These are phyloP conservation scores for Mythimna albipuncta DNA, from an alignment of 2,888 invertebrate species.

Conservation along the genomic window DNA sequence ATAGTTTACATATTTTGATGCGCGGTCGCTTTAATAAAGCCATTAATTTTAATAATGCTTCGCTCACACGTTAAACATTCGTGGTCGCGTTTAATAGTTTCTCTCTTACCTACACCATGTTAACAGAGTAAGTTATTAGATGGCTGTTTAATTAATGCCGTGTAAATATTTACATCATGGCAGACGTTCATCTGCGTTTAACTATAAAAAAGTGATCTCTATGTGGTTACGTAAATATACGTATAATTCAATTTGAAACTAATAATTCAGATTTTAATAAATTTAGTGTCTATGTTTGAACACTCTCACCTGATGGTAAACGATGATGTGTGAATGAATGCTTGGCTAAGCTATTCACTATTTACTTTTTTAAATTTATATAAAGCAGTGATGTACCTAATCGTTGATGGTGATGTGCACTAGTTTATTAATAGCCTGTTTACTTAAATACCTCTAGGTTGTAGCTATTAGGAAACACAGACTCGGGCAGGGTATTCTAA, in stretches of 20 bases:
- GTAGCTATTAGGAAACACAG: no score
- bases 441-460: no score
- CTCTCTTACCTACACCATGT: constrained; percentile 61
- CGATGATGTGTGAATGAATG: no score
- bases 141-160: constrained; percentile 57
- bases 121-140: constrained; percentile 61
- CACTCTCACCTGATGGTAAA: no score
- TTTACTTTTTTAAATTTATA: no score
- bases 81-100: constrained; percentile 69
- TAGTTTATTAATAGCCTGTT: no score
- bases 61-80: constrained; percentile 69
- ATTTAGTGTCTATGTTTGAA: constrained; percentile 13
- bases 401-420: no score
- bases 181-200: constrained; percentile 26
- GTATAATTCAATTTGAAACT: constrained; percentile 18
- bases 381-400: no score
- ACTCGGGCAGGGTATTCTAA: no score
- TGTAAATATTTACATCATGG: constrained; percentile 37
- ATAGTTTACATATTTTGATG: constrained; percentile 85
- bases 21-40: constrained; percentile 79
- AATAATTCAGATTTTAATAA: constrained; percentile 6
- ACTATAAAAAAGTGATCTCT: constrained; percentile 8
- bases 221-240: constrained; percentile 22
- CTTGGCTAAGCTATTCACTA: no score
- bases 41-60: constrained; percentile 83